Conservation (phyloP, 2,888 invertebrate genomes). For the Lysandra bellargus region DNA sequence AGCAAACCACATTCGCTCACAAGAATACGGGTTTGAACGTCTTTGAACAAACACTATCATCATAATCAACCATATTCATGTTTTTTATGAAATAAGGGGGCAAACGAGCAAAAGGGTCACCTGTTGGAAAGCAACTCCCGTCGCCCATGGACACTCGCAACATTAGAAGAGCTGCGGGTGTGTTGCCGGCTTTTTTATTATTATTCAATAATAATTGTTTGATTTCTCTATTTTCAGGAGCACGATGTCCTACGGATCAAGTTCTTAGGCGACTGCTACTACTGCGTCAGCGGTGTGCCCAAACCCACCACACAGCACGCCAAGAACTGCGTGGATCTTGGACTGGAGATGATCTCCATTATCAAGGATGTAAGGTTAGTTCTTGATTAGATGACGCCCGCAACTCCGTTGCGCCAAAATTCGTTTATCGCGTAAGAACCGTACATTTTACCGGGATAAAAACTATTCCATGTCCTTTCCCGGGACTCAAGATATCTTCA, state of each 20-base stretch:
- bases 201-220: not conserved
- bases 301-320: constrained; percentile 89
- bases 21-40: constrained; percentile 4
- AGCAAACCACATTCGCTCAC: constrained; percentile 2
- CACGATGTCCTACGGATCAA: constrained; percentile 92
- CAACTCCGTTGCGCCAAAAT: too few species aligned
- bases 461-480: too few species aligned
- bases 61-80: not conserved
- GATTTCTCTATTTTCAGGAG: constrained; percentile 68
- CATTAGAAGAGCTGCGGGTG: too few species aligned
- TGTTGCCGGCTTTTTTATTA: too few species aligned
- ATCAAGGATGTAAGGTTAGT: constrained; percentile 88
- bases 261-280: constrained; percentile 96
- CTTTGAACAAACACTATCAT: constrained; percentile 5
- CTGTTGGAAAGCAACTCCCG: too few species aligned
- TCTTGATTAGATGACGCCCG: not conserved
- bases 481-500: too few species aligned
- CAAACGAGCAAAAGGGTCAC: too few species aligned
- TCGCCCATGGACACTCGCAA: too few species aligned
- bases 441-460: too few species aligned
- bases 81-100: not conserved
- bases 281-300: constrained; percentile 94
- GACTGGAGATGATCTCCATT: constrained; percentile 95
- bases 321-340: constrained; percentile 93
- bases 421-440: too few species aligned